Conservation (phyloP, 2,888 invertebrate genomes). For the Eupithecia subumbrata region DNA sequence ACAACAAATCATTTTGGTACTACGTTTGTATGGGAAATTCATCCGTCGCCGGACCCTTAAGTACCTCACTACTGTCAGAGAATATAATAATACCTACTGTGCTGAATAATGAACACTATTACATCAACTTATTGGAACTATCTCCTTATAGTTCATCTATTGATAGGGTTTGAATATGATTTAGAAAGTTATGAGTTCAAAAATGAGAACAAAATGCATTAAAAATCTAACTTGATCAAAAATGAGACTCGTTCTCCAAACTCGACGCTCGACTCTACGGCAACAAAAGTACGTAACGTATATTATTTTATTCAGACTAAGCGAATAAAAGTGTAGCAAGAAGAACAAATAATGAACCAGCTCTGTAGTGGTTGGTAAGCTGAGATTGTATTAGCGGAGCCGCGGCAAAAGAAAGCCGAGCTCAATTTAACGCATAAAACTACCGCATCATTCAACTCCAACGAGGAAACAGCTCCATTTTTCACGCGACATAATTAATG, state of each 20-base stretch:
- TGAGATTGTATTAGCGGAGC: slow-evolving; percentile 8
- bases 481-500: slow-evolving; percentile 45
- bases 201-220: background rate
- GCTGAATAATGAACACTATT: background rate
- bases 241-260: background rate
- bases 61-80: no score
- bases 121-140: background rate
- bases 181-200: background rate
- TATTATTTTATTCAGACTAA: background rate
- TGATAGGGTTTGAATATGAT: background rate
- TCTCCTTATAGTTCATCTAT: background rate
- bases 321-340: background rate
- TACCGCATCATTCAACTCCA: slow-evolving; percentile 38
- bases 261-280: background rate
- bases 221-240: background rate
- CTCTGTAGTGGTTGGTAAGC: background rate
- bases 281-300: background rate
- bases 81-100: background rate
- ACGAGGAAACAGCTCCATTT: slow-evolving; percentile 46
- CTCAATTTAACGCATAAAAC: slow-evolving; percentile 34
- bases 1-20: no score
- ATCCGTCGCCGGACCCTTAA: no score
- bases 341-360: slow-evolving; percentile 2
- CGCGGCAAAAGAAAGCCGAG: slow-evolving; percentile 15
- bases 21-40: no score